Percentiles rank a stretch among this genome's conserved stretches.
Conservation (phyloP, 2,888 invertebrate genomes). For the Lacanobia oleracea region DNA sequence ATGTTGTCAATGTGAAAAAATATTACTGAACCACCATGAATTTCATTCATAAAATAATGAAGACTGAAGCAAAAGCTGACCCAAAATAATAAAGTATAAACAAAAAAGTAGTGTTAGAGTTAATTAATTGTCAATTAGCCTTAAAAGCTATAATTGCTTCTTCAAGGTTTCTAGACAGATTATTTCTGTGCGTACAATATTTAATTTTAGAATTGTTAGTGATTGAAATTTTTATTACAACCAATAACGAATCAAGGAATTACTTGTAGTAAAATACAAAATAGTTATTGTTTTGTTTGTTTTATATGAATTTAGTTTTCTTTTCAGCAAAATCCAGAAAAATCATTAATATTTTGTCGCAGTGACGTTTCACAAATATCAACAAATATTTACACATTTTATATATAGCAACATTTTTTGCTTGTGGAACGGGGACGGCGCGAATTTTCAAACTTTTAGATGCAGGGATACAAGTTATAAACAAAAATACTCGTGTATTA, state of each 20-base stretch:
- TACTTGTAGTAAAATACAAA: background rate
- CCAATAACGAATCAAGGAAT: background rate
- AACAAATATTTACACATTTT: constrained; percentile 16
- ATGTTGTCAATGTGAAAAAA: constrained; percentile 83
- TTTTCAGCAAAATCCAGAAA: background rate
- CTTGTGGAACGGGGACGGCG: constrained; percentile 1
- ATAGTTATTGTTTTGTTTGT: background rate
- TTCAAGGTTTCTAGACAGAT: background rate
- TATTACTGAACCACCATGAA: constrained; percentile 59
- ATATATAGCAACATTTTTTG: constrained; percentile 42
- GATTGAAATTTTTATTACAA: background rate
- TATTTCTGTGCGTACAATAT: constrained; percentile 1
- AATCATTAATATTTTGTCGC: constrained; percentile 31
- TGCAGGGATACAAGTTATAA: too few relatives aligned
- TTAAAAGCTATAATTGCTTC: background rate
- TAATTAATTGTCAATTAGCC: background rate
- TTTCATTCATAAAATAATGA: constrained; percentile 73
- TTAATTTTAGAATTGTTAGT: background rate
- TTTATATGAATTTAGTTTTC: background rate
- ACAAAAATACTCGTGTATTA: too few relatives aligned
- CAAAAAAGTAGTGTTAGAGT: background rate
- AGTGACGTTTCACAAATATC: constrained; percentile 18
- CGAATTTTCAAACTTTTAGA: constrained; percentile 18
- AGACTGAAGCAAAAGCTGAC: background rate
- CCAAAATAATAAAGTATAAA: constrained; percentile 1